Base-by-base conservation (phyloP, 2,888 invertebrate species). In the Meteorus colon region DNA sequence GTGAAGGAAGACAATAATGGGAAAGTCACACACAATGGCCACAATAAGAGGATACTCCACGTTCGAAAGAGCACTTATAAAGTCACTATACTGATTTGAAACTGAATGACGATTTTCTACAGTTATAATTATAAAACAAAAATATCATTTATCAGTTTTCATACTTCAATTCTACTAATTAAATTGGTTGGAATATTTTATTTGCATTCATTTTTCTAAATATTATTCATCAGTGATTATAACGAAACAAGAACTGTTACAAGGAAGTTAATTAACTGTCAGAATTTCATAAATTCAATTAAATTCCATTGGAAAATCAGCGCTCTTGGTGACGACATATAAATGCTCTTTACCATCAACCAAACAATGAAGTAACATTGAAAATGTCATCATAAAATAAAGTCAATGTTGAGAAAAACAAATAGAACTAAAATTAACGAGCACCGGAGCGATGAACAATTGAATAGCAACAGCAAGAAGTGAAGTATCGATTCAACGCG, bases 1-100 rank as follows among this genome's bases (percentile, higher is more conserved):
- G 31, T 48, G 19, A 14, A 63, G n/a, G 29, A 63, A 63, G 12
- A 75, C 70, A 75, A 75, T 75, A 65, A 75, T 75, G 75, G 66
- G 75, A 75, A 71, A 75, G 59, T 75, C 66, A 29, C 66, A 75
- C 19, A 37, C 31, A 37, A 55, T 24, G 8, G 24, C 24, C 19
- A 55, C 55, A 27, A 75, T 71, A 65, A 75, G 71, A 55, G 66
- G 65, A 75, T 70, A 16, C 65, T 19, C 12, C 12, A 69, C 31
- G 55, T 34, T 55, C 19, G 19, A 19, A 55, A 55, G 19, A 55
- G 19, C 55, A 55, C 19, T 55, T 55, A 55, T 19, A 24, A 55
- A 55, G 55, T 55, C 73, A 73, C 48, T 65, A 63, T 1, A 14
- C 3, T 31, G 16, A 10, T 31, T 16, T n/a, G 8, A n/a, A 55